These are phyloP conservation scores for Digitonthophagus gazella DNA, from an alignment of 2,888 invertebrate species.

Conservation along the genomic window DNA sequence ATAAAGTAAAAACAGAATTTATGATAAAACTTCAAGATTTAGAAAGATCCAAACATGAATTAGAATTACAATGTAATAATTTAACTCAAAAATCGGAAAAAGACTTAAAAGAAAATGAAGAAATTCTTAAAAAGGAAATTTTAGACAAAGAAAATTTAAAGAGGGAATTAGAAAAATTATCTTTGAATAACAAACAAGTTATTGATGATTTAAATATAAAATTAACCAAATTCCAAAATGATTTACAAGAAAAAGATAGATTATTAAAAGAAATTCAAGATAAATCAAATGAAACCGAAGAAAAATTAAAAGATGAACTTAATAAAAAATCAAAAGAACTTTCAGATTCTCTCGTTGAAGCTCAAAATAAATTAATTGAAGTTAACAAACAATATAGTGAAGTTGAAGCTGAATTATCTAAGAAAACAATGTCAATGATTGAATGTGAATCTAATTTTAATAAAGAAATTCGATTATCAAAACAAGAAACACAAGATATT, in stretches of 20 bases:
- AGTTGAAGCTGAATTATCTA: conserved; percentile 33
- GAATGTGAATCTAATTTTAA: conserved; percentile 43
- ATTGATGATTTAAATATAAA: conserved; percentile 38
- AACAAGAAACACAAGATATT: conserved; percentile 26
- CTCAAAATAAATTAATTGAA: conserved; percentile 31
- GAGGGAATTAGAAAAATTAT: conserved; percentile 49
- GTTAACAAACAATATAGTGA: conserved; percentile 32
- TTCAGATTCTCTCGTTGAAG: conserved; percentile 1
- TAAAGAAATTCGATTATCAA: conserved; percentile 50
- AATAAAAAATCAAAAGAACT: conserved; percentile 54
- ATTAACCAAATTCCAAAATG: conserved; percentile 43
- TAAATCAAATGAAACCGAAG: conserved; percentile 41
- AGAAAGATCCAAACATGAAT: conserved; percentile 34
- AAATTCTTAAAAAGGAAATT: conserved; percentile 41
- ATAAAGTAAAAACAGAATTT: conserved; percentile 35
- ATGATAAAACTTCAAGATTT: conserved; percentile 38
- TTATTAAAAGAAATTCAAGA: conserved; percentile 53
- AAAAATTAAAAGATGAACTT: conserved; percentile 48
- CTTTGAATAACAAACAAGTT: conserved; percentile 44
- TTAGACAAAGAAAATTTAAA: conserved; percentile 47
- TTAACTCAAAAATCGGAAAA: conserved; percentile 38
- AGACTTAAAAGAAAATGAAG: conserved; percentile 49
- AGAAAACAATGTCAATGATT: conserved; percentile 35
- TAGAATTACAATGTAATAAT: conserved; percentile 34
- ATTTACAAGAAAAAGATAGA: conserved; percentile 52